Evolutionary conservation across 2,113 vertebrate genomes (phyloP).

Genomic region (Mastomys natalensis): DNA sequence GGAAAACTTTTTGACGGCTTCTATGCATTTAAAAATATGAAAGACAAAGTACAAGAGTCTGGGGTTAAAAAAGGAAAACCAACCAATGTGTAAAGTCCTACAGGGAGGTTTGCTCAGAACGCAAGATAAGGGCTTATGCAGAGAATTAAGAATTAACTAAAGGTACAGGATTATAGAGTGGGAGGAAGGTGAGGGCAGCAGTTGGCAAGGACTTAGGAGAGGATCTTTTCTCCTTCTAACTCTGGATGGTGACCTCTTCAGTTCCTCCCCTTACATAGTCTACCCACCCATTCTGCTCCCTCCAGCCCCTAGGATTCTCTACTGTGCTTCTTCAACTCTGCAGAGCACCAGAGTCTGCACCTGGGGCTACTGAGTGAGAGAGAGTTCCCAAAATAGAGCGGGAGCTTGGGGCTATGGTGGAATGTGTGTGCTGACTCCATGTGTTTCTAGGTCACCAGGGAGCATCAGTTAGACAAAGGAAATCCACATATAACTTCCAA

Average conservation of each 20-base stretch:
- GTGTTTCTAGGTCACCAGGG: conserved; percentile 56
- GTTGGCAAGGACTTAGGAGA: not conserved
- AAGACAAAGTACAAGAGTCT: not conserved
- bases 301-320: not conserved
- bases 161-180: not conserved
- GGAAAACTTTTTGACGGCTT: not conserved
- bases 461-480: conserved; percentile 54
- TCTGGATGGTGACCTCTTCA: not conserved
- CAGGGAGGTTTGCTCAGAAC: not conserved
- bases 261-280: not conserved
- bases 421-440: not conserved
- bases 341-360: conserved; percentile 47
- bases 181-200: no score
- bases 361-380: conserved; percentile 39
- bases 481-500: conserved; percentile 3
- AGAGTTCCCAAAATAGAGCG: conserved; percentile 75
- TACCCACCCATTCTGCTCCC: not conserved
- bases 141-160: not conserved
- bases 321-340: not conserved
- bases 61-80: not conserved
- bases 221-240: not conserved
- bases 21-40: not conserved
- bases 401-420: conserved; percentile 49
- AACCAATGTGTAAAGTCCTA: not conserved
- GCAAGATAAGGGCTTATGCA: not conserved